Evolutionary conservation across 2,113 vertebrate species (phyloP).

Genomic region (Gulo gulo): DNA sequence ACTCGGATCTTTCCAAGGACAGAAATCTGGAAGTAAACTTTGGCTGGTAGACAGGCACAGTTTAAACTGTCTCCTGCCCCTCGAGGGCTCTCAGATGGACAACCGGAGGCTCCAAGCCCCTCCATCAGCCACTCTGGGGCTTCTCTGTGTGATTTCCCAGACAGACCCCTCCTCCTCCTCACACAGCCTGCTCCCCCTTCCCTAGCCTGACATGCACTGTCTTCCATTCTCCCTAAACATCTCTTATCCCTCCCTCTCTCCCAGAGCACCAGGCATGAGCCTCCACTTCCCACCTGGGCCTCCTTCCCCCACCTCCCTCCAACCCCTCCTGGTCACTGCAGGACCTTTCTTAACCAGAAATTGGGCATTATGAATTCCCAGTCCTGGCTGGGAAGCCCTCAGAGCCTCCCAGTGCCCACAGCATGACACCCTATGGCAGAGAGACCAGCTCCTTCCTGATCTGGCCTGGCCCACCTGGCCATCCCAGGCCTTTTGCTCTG

Average conservation of each 20-base stretch:
- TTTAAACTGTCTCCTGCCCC: neutral
- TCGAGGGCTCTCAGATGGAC: too few relatives aligned
- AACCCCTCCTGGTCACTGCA: neutral
- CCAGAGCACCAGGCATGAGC: neutral
- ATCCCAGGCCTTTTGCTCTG: neutral
- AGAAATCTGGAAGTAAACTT: neutral
- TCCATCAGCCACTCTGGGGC: rapidly evolving
- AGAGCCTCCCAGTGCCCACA: neutral
- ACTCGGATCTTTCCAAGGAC: neutral
- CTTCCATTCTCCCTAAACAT: rapidly evolving
- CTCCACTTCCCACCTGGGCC: neutral
- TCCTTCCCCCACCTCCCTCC: neutral
- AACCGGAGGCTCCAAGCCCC: neutral
- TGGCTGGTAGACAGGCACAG: neutral
- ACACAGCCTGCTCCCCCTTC: neutral
- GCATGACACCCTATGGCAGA: neutral
- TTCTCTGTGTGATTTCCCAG: neutral
- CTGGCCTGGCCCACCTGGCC: neutral
- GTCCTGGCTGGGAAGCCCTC: neutral
- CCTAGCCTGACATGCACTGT: rapidly evolving
- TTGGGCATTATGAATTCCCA: neutral
- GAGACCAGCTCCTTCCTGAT: neutral
- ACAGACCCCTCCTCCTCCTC: neutral
- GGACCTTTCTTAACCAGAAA: neutral
- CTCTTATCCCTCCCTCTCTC: neutral